Conservation (phyloP, 2,113 vertebrate genomes). For the Nestor notabilis region DNA sequence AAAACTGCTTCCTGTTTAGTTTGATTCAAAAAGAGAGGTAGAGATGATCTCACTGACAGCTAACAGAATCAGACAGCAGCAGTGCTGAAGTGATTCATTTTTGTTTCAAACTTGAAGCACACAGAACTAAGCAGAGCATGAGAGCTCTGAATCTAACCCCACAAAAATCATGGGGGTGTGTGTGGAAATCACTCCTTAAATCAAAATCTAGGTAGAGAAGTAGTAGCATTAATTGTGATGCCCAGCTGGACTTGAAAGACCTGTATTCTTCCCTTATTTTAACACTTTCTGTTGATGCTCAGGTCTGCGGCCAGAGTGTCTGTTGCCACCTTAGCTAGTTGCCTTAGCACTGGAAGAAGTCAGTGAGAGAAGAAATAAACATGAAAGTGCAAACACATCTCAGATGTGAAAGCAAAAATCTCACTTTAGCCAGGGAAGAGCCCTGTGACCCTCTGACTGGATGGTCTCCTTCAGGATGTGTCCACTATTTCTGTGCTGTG, state of each 20-base stretch:
- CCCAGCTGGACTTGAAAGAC: neutral
- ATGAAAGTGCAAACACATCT: neutral
- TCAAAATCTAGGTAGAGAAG: neutral
- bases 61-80: neutral
- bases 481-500: neutral
- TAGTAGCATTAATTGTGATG: neutral
- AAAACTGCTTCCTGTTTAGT: neutral
- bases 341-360: neutral
- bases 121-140: neutral
- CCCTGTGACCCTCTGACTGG: neutral
- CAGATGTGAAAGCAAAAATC: neutral
- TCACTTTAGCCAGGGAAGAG: neutral
- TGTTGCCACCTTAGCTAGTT: neutral
- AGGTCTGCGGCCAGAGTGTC: neutral
- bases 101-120: neutral
- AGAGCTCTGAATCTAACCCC: neutral
- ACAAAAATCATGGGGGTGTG: neutral
- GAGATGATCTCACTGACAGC: neutral
- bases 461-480: neutral
- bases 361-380: neutral
- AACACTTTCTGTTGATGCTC: neutral
- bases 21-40: neutral
- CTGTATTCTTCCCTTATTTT: neutral
- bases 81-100: neutral
- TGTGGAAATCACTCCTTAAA: neutral